Base-by-base conservation (phyloP, 2,797 vertebrate species). In the Sebastes nivosus region DNA sequence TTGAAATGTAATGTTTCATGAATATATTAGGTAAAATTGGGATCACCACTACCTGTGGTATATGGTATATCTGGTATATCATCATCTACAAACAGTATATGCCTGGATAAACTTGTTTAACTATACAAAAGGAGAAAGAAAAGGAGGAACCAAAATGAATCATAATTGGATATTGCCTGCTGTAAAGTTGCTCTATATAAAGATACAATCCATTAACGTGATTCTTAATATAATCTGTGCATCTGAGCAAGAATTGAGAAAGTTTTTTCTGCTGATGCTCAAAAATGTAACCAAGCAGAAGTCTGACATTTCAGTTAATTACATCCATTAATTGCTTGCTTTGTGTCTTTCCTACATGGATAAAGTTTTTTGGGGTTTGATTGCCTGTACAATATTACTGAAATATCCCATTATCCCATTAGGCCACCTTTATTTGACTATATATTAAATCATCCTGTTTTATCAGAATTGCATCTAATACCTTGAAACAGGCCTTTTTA, bases 401-500 rank as follows among this genome's bases (percentile, higher is more conserved):
- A 90, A 77, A 93, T 93, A 85, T 8, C 64, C 58, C 60, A 46
- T 61, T 54, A 72, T 69, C 50, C 14, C 58, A 30, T 60, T 25
- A 90, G 59, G 66, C 87, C 92, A 81, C 77, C 1, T 90, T 73
- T 50, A 93, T 94, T 95, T 93, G 78, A 42, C 38, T 42, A 93
- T 94, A 94, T 91, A 95, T 91, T 85, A 95, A 95, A 90, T 91
- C 76, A 93, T 90, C 89, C 75, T 76, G 90, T 91, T 94, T 85
- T 10, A 89, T 88, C 90, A 91, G 84, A 93, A 87, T 79, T 79
- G 88, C 88, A 95, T 92, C 89, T 91, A 93, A 95, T 93, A 93
- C 74, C 24, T 50, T 58, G 61, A 54, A 60, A 63, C 18, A 32
- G 13, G 11, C 16, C 81, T 88, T 93, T 94, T 93, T 75, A 83